phyloP scores from a whole-genome alignment of 2,888 invertebrate species.

The Aelia acuminata region DNA sequence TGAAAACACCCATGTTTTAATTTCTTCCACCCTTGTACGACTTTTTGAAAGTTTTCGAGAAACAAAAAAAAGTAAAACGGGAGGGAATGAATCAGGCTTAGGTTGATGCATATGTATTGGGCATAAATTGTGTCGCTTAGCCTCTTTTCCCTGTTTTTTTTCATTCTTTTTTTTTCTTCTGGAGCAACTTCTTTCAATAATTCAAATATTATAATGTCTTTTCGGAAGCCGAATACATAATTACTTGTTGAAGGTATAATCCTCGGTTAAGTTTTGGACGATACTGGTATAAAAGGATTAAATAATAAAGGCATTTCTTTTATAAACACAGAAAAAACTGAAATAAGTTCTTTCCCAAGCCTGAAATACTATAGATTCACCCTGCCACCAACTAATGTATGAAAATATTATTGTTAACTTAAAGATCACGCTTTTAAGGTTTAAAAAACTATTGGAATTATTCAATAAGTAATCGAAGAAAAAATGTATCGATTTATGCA shows the following conservation, averaged over 20 bases:
- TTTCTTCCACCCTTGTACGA: neutral
- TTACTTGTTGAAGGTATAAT: neutral
- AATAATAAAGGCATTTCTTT: too few species aligned
- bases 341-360: too few species aligned
- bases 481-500: too few species aligned
- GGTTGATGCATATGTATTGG: slow-evolving; percentile 17
- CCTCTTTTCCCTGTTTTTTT: neutral
- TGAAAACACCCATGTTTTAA: neutral
- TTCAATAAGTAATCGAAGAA: too few species aligned
- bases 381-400: too few species aligned
- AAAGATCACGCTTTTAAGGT: too few species aligned
- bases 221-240: neutral
- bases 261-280: neutral
- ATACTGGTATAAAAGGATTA: neutral
- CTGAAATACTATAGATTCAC: too few species aligned
- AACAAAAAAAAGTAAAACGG: neutral
- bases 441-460: too few species aligned
- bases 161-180: neutral
- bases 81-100: slow-evolving; percentile 13
- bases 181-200: neutral
- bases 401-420: too few species aligned
- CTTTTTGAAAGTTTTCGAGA: neutral
- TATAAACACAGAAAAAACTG: too few species aligned
- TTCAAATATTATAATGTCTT: slow-evolving; percentile 20
- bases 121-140: neutral